These are phyloP conservation scores for Oscheius sp. DNA, from an alignment of 2,888 invertebrate species.

Conservation along the genomic window DNA sequence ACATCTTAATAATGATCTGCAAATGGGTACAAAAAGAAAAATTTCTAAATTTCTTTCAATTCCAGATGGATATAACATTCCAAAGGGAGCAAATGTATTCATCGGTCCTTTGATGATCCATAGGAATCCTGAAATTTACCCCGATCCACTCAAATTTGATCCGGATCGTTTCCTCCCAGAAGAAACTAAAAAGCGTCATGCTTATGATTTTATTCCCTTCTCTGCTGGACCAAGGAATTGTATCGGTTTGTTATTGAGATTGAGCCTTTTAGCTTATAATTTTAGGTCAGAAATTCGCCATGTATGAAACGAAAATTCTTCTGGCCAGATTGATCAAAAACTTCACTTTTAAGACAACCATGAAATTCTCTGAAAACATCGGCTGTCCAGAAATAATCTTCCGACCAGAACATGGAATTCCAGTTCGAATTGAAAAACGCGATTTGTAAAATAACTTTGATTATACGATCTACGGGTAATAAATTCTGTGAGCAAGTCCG, in stretches of 20 bases:
- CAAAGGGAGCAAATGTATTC: neutral
- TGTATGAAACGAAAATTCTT: constrained; percentile 4
- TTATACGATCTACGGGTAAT: neutral
- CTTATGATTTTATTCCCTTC: constrained; percentile 66
- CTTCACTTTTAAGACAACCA: constrained; percentile 3
- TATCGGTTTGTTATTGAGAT: constrained; percentile 53
- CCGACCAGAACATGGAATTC: constrained; percentile 11
- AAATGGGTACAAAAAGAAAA: constrained; percentile 34
- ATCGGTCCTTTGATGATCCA: constrained; percentile 19
- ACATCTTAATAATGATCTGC: constrained; percentile 41
- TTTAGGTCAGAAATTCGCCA: constrained; percentile 14
- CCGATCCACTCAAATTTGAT: constrained; percentile 71
- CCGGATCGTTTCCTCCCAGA: constrained; percentile 72
- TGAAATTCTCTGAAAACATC: constrained; percentile 10
- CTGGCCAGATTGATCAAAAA: constrained; percentile 7
- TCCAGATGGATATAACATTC: constrained; percentile 2
- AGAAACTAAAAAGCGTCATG: constrained; percentile 58
- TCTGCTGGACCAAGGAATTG: constrained; percentile 67
- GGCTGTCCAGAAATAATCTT: constrained; percentile 19
- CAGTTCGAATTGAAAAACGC: neutral
- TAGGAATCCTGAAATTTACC: constrained; percentile 12
- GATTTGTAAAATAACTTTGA: too few relatives aligned
- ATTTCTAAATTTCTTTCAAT: neutral
- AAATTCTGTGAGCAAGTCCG: neutral
- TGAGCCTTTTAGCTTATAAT: too few relatives aligned